phyloP scores from a whole-genome alignment of 2,797 vertebrate genomes.

The Naso thynnoides region DNA sequence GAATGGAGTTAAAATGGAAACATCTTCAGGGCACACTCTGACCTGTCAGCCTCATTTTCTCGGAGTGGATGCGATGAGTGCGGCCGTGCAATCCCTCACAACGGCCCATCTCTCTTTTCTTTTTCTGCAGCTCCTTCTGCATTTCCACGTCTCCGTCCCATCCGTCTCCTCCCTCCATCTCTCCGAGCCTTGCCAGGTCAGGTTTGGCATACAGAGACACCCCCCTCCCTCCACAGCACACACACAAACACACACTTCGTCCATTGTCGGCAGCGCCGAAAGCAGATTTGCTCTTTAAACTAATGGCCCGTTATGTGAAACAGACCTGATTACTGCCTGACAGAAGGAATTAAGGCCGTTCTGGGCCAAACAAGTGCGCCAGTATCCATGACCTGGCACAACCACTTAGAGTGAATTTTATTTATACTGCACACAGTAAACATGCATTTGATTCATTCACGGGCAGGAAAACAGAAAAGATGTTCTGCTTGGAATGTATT shows the following conservation, averaged over 20 bases:
- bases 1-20: constrained; percentile 90
- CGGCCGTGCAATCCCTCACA: constrained; percentile 25
- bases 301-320: constrained; percentile 96
- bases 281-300: constrained; percentile 91
- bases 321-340: constrained; percentile 95
- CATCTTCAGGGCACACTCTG: constrained; percentile 91
- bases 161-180: constrained; percentile 3
- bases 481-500: constrained; percentile 3
- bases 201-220: constrained; percentile 64
- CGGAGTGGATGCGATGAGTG: constrained; percentile 85
- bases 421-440: constrained; percentile 68
- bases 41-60: constrained; percentile 90
- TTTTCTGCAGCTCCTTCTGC: constrained; percentile 41
- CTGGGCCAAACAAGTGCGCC: constrained; percentile 56
- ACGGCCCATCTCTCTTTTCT: constrained; percentile 9
- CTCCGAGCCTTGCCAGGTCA: constrained; percentile 75
- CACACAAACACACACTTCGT: constrained; percentile 69
- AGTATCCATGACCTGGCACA: constrained; percentile 72
- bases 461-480: not conserved
- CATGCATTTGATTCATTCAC: constrained; percentile 49
- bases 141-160: constrained; percentile 33
- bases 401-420: constrained; percentile 68
- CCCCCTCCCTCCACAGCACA: constrained; percentile 8
- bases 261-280: constrained; percentile 89
- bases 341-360: constrained; percentile 88